These are phyloP conservation scores for Luidia sarsii DNA, from an alignment of 53 echinoderm and acorn worm species.

Conservation along the genomic window DNA sequence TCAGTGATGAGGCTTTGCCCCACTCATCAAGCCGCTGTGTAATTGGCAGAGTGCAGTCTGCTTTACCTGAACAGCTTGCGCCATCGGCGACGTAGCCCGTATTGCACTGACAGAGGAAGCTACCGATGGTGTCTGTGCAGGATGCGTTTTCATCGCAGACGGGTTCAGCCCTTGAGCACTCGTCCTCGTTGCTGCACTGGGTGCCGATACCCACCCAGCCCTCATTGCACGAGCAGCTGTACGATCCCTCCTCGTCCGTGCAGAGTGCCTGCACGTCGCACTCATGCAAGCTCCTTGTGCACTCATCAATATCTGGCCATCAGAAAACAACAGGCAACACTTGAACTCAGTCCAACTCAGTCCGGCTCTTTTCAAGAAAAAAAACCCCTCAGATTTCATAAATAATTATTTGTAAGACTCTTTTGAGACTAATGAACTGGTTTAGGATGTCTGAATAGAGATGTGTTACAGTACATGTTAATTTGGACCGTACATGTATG, in stretches of 20 bases:
- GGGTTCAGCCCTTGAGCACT: constrained; percentile 42
- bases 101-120: constrained; percentile 65
- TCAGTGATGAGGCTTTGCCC: too few species aligned
- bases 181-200: constrained; percentile 59
- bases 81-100: constrained; percentile 65
- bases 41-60: too few species aligned
- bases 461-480: too few species aligned
- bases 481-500: too few species aligned
- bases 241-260: constrained; percentile 50
- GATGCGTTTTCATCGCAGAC: constrained; percentile 60
- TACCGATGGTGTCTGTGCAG: constrained; percentile 64
- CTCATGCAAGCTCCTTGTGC: constrained; percentile 43
- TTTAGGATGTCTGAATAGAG: not conserved
- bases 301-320: constrained; percentile 60
- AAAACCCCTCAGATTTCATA: too few species aligned
- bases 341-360: not conserved
- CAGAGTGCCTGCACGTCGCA: constrained; percentile 60
- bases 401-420: too few species aligned
- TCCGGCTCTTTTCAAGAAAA: not conserved
- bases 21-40: too few species aligned
- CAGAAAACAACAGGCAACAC: too few species aligned
- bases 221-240: constrained; percentile 54
- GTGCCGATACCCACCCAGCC: constrained; percentile 72
- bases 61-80: constrained; percentile 58
- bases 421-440: not conserved